Conservation (phyloP, 2,797 vertebrate species). For the Premnoplex brunnescens region DNA sequence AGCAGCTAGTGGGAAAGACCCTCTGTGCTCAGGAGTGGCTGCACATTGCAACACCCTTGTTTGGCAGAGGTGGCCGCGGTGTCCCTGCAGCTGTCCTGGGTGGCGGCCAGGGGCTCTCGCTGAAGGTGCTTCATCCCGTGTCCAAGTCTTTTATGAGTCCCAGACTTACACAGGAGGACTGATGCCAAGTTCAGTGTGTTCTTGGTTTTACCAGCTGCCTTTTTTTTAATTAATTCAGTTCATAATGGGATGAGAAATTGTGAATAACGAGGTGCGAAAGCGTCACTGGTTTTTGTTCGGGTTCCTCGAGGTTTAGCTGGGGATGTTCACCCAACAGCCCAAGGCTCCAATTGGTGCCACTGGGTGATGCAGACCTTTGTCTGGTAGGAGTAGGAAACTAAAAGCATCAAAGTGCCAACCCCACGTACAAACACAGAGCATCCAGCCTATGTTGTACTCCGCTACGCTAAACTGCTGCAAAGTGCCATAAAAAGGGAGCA, state of each 20-base stretch:
- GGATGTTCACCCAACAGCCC: not conserved
- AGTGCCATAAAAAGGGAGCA: not conserved
- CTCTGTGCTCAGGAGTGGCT: not conserved
- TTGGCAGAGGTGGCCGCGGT: not conserved
- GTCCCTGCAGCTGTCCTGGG: conserved; percentile 21
- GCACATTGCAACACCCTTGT: not conserved
- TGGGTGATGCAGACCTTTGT: not conserved
- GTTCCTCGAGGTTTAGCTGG: not conserved
- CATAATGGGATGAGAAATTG: not conserved
- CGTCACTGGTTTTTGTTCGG: not conserved
- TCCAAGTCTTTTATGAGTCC: conserved; percentile 29
- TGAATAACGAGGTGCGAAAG: not conserved
- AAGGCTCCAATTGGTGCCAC: not conserved
- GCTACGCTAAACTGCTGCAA: not conserved
- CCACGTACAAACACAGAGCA: not conserved
- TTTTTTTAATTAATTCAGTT: not conserved
- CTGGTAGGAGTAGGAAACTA: not conserved
- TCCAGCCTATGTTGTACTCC: not conserved
- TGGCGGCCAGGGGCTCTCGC: not conserved
- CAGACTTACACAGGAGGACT: not conserved
- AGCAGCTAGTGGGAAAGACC: not conserved
- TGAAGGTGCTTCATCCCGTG: not conserved
- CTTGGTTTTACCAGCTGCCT: conserved; percentile 11
- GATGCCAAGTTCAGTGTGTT: conserved; percentile 4
- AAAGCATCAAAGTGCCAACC: not conserved